Evolutionary conservation across 2,797 vertebrate species (phyloP).

Genomic region (Acrossocheilus fasciatus): DNA sequence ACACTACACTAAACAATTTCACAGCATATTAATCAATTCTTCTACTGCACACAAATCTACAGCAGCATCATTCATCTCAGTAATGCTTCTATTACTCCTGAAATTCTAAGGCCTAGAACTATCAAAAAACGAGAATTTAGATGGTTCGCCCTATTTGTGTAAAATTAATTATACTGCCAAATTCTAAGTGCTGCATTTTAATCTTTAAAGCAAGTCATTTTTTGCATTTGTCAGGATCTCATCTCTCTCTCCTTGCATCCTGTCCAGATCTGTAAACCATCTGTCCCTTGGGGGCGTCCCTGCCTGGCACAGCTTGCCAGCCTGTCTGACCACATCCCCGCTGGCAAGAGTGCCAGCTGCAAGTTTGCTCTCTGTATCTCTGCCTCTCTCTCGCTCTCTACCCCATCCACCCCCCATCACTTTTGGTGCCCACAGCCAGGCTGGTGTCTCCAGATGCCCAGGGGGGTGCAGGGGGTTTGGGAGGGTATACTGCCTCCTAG

Average conservation of each 20-base stretch:
- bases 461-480: slow-evolving; percentile 50
- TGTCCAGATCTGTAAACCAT: slow-evolving; percentile 77
- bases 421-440: slow-evolving; percentile 60
- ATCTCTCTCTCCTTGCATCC: slow-evolving; percentile 57
- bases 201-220: slow-evolving; percentile 53
- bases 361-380: slow-evolving; percentile 73
- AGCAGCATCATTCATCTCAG: slow-evolving; percentile 4
- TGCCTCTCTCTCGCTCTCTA: slow-evolving; percentile 61
- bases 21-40: slow-evolving; percentile 4
- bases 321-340: slow-evolving; percentile 81
- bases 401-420: slow-evolving; percentile 65
- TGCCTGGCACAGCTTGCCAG: slow-evolving; percentile 77
- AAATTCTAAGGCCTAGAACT: slow-evolving; percentile 2
- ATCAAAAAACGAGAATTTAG: not conserved
- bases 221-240: slow-evolving; percentile 58
- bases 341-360: slow-evolving; percentile 78
- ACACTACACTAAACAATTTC: slow-evolving; percentile 9
- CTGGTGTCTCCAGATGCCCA: slow-evolving; percentile 67
- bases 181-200: slow-evolving; percentile 34
- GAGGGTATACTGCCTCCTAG: slow-evolving; percentile 73
- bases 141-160: not conserved
- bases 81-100: slow-evolving; percentile 4
- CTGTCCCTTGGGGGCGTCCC: slow-evolving; percentile 71
- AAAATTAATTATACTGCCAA: slow-evolving; percentile 34
- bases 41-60: slow-evolving; percentile 6